Base-by-base conservation (phyloP, 2,888 invertebrate species). In the Drosophila dives region DNA sequence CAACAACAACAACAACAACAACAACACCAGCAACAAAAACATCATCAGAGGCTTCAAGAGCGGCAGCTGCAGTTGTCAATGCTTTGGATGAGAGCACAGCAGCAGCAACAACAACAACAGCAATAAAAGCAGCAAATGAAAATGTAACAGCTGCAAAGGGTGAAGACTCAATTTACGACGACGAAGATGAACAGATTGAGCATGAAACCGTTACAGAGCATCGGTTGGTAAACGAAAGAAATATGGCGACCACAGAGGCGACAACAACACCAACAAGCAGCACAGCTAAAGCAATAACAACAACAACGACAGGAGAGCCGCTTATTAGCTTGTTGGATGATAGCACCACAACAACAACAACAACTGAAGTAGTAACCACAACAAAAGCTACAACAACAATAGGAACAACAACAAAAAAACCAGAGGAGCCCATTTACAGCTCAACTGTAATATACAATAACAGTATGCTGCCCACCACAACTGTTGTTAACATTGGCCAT, bases 291-390 rank as follows among this genome's bases (percentile, higher is more conserved):
- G 68, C 75, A 68, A 65, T 73, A 69, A 74, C 77, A 61, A 72
- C 75, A 59, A 75, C 78, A 17, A 91, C 84, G 67, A 86, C 80
- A 8, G 84, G 89, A 58, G 75, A 72, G 45, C 83, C 80, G 50
- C 59, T 84, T 49, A 83, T 86, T 64, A 84, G 82, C 81, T 65
- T 90, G 42, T 70, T 90, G 36, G 90, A 89, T 70, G 90, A 90
- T 69, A 80, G 61, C 61, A 86, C 74, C 29, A 85, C 81, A 3
- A 65, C 75, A 71, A 75, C 77, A 20, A 65, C 73, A 4, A 74
- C 77, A 55, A 29, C 71, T 7, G 12, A 40, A n/a, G 12, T 20
- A 7, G 20, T n/a, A n/a, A 65, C 67, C 23, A 61, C 74, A 40
- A 61, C 42, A 26, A 54, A 59, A 64, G 34, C 53, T 49, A 48